A percentile compares a stretch with the other conserved stretches of the same genome.
phyloP scores from a whole-genome alignment of 2,888 invertebrate species.

The Sinotaia quadrata region DNA sequence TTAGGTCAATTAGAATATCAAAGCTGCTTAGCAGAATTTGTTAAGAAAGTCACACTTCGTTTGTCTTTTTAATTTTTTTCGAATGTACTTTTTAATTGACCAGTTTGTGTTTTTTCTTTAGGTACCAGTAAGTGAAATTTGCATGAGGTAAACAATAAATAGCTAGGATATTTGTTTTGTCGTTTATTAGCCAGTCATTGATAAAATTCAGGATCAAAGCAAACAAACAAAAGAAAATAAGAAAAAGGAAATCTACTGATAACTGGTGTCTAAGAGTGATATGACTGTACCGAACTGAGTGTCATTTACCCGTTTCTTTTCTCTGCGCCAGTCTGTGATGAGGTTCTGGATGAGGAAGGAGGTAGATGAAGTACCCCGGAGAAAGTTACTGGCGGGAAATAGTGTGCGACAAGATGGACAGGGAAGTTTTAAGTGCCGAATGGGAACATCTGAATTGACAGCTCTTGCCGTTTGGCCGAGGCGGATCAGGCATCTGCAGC shows the following conservation, averaged over 20 bases:
- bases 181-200: not conserved
- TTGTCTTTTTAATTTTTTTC: too few species aligned
- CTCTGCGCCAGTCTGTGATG: slow-evolving; percentile 34
- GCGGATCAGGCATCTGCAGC: slow-evolving; percentile 36
- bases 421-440: slow-evolving; percentile 31
- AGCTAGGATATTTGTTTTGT: slow-evolving; percentile 5
- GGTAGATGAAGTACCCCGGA: slow-evolving; percentile 21
- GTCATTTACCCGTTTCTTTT: slow-evolving; percentile 28
- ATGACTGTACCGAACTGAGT: slow-evolving; percentile 19
- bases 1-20: too few species aligned
- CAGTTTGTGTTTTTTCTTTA: too few species aligned
- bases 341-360: slow-evolving; percentile 33
- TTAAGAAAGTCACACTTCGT: too few species aligned
- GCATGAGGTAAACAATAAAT: too few species aligned
- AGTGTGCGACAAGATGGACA: slow-evolving; percentile 37
- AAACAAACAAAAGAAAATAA: slow-evolving; percentile 8
- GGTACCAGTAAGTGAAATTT: too few species aligned
- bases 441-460: slow-evolving; percentile 25
- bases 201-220: not conserved
- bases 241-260: slow-evolving; percentile 2
- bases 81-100: too few species aligned
- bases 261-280: too few species aligned
- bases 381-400: slow-evolving; percentile 30
- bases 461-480: slow-evolving; percentile 32
- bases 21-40: too few species aligned